Base-by-base conservation (phyloP, 92 coral and sea anemone species). In the Galaxea fascicularis region DNA sequence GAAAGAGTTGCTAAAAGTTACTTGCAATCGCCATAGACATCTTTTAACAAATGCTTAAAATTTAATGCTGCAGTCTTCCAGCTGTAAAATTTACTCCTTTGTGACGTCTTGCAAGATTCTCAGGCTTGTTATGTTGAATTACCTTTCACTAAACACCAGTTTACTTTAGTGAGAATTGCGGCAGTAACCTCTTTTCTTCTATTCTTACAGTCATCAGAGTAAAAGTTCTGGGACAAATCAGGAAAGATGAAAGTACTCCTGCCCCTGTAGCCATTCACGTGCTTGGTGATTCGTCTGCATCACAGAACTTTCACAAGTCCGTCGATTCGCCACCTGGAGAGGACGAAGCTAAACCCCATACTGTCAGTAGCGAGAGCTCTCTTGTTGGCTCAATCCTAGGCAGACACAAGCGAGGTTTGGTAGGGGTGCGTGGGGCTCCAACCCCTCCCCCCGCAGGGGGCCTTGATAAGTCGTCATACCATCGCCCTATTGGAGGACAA, bases 401-500 rank as follows among this genome's bases (percentile, higher is more conserved):
- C 56, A 64, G 86, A 57, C 59, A 25, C 57, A 82, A 57, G 49
- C 86, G 86, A 26, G 57, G 78, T 58, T 16, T 82, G 15, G 58
- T 56, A 8, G 49, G 79, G 7, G 3, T 57, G 24, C 86, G 86
- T 10, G 78, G 86, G 0, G 86, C 27, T 1, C 47, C 84, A 79
- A 57, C 76, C 26, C 79, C 79, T 18, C 70, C 78, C 28, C 78
- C 65, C 18, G 63, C 49, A 5, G 66, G 21, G 22, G 18, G 27
- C 20, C 58, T 64, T 16, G 18, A 18, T 12, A 46, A 62, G 26
- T 27, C 27, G 4, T 21, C 67, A 27, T 27, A 21, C 29, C 20
- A 57, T 16, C 57, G 71, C 18, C 67, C 74, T 22, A 65, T 53
- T 3, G 76, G 68, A 2, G 30, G 52, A 25, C 49, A 24, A 3